Evolutionary conservation across 1,140 invertebrate genomes (phyloP).

Genomic region (Carposina sasakii): DNA sequence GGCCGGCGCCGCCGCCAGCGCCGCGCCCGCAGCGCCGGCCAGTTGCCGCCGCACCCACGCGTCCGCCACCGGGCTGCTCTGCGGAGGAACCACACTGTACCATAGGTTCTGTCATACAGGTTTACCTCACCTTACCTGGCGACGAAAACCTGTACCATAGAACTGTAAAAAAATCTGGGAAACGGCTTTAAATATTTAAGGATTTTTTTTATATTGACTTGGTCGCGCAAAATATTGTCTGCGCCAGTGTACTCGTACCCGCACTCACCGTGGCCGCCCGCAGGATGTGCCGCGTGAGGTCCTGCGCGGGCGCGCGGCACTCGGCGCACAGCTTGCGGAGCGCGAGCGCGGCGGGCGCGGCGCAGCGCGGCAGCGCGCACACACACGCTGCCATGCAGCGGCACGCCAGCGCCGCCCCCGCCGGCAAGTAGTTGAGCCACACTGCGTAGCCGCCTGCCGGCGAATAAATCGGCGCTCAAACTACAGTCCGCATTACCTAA

Average conservation of each 20-base stretch:
- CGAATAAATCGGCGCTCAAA: too few species aligned
- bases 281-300: slow-evolving; percentile 82
- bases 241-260: too few species aligned
- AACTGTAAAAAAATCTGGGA: too few species aligned
- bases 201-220: too few species aligned
- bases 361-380: slow-evolving; percentile 76
- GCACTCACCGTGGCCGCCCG: slow-evolving; percentile 76
- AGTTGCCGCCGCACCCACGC: slow-evolving; percentile 55
- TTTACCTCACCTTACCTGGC: too few species aligned
- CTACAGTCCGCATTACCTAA: too few species aligned
- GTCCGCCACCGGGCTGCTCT: slow-evolving; percentile 37
- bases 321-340: slow-evolving; percentile 89
- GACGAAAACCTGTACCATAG: too few species aligned
- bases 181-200: too few species aligned
- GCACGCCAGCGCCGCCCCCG: slow-evolving; percentile 76
- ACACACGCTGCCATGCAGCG: slow-evolving; percentile 79
- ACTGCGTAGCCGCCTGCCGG: slow-evolving; percentile 82
- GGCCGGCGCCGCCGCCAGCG: slow-evolving; percentile 41
- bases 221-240: too few species aligned
- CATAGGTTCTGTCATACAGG: too few species aligned
- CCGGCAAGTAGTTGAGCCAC: slow-evolving; percentile 81
- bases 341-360: slow-evolving; percentile 89
- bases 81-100: too few species aligned
- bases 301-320: slow-evolving; percentile 80
- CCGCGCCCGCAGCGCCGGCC: slow-evolving; percentile 48